A percentile compares a stretch with the other conserved stretches of the same genome.
Conservation (phyloP, 1,140 invertebrate species). For the Hydropsyche tenuis region DNA sequence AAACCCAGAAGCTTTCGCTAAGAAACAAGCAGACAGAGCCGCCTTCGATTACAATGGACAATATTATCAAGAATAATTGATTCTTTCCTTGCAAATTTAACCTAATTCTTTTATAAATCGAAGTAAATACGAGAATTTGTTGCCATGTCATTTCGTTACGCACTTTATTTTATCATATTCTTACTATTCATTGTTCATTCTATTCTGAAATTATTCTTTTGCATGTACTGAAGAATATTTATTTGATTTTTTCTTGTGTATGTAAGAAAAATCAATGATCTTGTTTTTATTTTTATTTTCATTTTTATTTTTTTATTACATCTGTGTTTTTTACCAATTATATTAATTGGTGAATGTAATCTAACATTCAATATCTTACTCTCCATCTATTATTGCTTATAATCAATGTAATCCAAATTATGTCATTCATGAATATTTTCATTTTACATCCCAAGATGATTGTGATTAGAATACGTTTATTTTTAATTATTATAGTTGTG, state of each 20-base stretch:
- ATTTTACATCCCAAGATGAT: neutral
- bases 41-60: conserved; percentile 65
- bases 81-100: neutral
- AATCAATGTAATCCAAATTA: neutral
- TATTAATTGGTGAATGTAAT: conserved; percentile 27
- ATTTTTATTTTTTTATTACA: no score
- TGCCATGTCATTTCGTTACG: conserved; percentile 18
- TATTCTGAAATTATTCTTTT: no score
- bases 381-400: neutral
- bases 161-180: conserved; percentile 1
- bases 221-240: no score
- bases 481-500: neutral
- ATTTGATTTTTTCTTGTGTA: no score
- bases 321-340: conserved; percentile 25
- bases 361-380: neutral
- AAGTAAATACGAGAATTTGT: conserved; percentile 13
- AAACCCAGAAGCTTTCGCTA: conserved; percentile 63
- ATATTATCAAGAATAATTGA: conserved; percentile 60
- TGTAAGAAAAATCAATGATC: neutral
- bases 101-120: neutral
- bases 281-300: neutral
- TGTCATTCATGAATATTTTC: neutral
- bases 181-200: neutral
- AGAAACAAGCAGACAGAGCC: conserved; percentile 61
- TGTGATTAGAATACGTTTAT: conserved; percentile 4